phyloP scores from a whole-genome alignment of 2,797 vertebrate species.

The Chrysolophus pictus region DNA sequence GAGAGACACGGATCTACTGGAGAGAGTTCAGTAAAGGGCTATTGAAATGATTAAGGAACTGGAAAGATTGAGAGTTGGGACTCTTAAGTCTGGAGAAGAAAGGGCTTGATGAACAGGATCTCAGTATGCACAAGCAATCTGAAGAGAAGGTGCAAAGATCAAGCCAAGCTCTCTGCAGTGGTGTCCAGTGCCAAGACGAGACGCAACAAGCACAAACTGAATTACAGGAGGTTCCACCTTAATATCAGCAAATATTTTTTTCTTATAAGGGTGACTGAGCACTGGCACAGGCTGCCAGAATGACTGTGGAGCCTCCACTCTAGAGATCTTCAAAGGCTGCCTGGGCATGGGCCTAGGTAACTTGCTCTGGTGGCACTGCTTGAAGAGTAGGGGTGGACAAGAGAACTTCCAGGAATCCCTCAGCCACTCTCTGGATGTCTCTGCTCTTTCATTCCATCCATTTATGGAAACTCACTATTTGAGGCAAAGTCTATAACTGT shows the following conservation, averaged over 20 bases:
- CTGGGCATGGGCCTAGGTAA: background rate
- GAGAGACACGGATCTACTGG: background rate
- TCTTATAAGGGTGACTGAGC: background rate
- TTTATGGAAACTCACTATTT: background rate
- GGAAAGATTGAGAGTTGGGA: background rate
- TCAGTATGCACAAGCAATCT: background rate
- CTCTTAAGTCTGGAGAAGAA: background rate
- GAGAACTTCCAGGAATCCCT: background rate
- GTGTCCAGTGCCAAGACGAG: background rate
- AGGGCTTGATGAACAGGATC: background rate
- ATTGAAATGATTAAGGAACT: background rate
- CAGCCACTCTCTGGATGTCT: background rate
- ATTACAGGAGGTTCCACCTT: background rate
- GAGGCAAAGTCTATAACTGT: background rate
- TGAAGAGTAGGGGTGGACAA: background rate
- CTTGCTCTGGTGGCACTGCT: background rate
- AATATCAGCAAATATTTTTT: background rate
- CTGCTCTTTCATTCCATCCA: no score
- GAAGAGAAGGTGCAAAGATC: background rate
- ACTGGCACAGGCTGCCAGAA: background rate
- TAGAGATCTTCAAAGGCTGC: background rate
- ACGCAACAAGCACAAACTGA: background rate
- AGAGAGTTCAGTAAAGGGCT: background rate
- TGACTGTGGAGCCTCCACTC: background rate
- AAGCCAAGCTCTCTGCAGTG: background rate